Evolutionary conservation across 2,113 vertebrate genomes (phyloP).

Genomic region (Neotoma lepida): DNA sequence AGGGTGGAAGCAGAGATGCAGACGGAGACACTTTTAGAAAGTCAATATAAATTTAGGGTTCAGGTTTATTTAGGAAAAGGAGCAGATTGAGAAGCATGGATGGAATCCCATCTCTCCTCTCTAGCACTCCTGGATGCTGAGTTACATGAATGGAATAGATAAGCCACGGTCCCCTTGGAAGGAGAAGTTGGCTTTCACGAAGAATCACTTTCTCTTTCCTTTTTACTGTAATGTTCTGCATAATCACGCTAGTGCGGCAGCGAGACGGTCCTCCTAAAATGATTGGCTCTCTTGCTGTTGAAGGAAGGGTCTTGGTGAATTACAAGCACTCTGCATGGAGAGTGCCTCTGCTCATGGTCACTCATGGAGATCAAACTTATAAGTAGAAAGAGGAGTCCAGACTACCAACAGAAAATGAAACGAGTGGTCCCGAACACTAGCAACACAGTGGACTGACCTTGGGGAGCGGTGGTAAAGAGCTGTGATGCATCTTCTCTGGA

Average conservation of each 20-base stretch:
- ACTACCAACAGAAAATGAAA: not conserved
- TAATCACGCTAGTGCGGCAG: not conserved
- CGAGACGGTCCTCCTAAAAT: not conserved
- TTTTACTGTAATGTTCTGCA: not conserved
- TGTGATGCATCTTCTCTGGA: not conserved
- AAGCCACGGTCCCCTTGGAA: not conserved
- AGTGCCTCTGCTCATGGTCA: not conserved
- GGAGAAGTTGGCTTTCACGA: not conserved
- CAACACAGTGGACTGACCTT: not conserved
- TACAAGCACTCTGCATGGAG: not conserved
- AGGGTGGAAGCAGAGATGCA: constrained; percentile 19
- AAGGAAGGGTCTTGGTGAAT: not conserved
- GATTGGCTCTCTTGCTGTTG: not conserved
- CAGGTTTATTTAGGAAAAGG: constrained; percentile 8
- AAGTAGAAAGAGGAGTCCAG: not conserved
- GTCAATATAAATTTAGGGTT: constrained; percentile 34
- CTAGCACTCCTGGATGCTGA: not conserved
- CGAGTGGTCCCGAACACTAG: not conserved
- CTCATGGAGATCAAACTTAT: not conserved
- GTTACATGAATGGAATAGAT: not conserved
- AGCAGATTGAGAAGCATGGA: not conserved
- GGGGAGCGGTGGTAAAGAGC: not conserved
- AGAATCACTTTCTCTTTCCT: not conserved
- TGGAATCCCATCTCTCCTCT: not conserved
- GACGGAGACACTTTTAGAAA: constrained; percentile 39